Conservation (phyloP, 2,113 vertebrate genomes). For the Apistogramma diplotaenia region DNA sequence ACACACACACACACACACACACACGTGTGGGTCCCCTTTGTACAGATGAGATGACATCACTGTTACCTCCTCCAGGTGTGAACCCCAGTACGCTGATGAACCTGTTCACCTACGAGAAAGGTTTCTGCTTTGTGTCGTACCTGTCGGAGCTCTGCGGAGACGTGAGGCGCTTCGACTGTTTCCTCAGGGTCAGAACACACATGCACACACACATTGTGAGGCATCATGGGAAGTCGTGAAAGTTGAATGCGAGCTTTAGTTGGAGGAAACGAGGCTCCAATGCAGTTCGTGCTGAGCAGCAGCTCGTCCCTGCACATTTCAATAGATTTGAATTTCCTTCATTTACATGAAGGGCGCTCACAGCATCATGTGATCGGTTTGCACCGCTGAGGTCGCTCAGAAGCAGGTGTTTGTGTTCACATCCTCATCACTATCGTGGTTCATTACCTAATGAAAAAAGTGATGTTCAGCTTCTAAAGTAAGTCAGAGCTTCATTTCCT, state of each 20-base stretch:
- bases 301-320: neutral
- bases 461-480: too few species aligned
- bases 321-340: neutral
- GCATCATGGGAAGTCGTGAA: too few species aligned
- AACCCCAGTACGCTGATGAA: slow-evolving; percentile 98
- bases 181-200: slow-evolving; percentile 83
- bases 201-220: neutral
- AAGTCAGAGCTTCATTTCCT: too few species aligned
- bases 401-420: too few species aligned
- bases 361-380: neutral
- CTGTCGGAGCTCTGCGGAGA: slow-evolving; percentile 91
- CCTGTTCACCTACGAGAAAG: slow-evolving; percentile 97
- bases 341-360: neutral
- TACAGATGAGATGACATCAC: neutral
- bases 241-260: too few species aligned
- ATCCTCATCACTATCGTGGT: too few species aligned
- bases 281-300: too few species aligned
- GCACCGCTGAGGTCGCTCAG: too few species aligned
- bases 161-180: slow-evolving; percentile 85
- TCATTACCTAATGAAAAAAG: too few species aligned
- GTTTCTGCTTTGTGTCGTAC: slow-evolving; percentile 96
- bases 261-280: too few species aligned
- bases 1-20: neutral
- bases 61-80: slow-evolving; percentile 78
- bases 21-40: neutral